These are phyloP conservation scores for Pilophorus perplexus DNA, from an alignment of 2,888 invertebrate species.

Conservation along the genomic window DNA sequence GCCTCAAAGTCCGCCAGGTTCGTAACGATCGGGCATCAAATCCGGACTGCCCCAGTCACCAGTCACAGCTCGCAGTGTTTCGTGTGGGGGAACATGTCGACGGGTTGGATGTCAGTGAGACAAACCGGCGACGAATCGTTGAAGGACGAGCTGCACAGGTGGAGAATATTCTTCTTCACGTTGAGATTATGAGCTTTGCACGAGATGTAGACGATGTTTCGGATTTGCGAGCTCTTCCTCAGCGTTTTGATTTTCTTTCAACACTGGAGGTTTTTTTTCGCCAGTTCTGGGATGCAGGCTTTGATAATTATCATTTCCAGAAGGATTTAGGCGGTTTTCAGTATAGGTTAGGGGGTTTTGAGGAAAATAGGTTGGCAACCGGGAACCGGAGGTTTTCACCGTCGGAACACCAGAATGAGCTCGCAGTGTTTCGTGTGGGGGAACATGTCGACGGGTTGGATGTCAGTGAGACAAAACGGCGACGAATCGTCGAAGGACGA, in stretches of 20 bases:
- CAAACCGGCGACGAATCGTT: conserved; percentile 72
- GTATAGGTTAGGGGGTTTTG: too few species aligned
- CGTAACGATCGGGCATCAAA: too few species aligned
- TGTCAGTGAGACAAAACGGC: conserved; percentile 76
- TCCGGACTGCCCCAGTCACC: too few species aligned
- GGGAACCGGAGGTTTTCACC: too few species aligned
- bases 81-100: conserved; percentile 97
- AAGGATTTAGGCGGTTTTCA: too few species aligned
- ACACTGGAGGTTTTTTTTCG: too few species aligned
- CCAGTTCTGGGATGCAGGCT: too few species aligned
- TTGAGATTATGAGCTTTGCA: conserved; percentile 77
- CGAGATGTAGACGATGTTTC: conserved; percentile 83
- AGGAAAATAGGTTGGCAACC: too few species aligned
- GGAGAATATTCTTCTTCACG: conserved; percentile 77
- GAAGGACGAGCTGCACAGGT: conserved; percentile 75
- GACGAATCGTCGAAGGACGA: conserved; percentile 68
- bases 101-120: conserved; percentile 76
- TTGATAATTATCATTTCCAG: too few species aligned
- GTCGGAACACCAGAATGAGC: conserved; percentile 76
- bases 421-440: conserved; percentile 93
- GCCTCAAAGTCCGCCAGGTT: too few species aligned
- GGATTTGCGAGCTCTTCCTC: conserved; percentile 70
- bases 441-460: conserved; percentile 93
- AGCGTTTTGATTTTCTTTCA: conserved; percentile 64
- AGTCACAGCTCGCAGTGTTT: conserved; percentile 86